These are phyloP conservation scores for Neria commutata DNA, from an alignment of 2,888 invertebrate genomes.

Conservation along the genomic window DNA sequence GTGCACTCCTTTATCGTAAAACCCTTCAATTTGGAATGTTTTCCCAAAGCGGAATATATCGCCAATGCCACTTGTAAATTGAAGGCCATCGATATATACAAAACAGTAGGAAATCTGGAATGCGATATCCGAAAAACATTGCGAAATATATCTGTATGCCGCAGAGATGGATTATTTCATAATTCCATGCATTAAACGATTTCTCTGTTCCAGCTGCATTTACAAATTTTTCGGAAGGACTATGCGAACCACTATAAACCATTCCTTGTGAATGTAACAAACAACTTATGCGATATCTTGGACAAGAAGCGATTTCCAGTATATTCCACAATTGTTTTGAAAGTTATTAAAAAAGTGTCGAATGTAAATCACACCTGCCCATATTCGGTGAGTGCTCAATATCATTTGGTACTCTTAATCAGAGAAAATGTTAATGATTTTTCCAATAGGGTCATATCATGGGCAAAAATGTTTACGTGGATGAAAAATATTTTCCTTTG, in stretches of 20 bases:
- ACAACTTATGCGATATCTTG: slow-evolving; percentile 23
- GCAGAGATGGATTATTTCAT: neutral
- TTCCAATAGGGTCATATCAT: slow-evolving; percentile 5
- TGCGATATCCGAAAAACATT: neutral
- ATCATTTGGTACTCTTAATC: too few species aligned
- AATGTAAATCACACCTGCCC: slow-evolving; percentile 29
- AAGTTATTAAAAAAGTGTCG: slow-evolving; percentile 9
- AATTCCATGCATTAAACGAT: neutral
- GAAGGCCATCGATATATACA: slow-evolving; percentile 11
- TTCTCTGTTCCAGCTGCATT: slow-evolving; percentile 9
- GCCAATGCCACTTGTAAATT: slow-evolving; percentile 1
- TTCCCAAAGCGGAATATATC: neutral
- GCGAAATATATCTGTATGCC: slow-evolving; percentile 12
- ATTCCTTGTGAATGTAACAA: slow-evolving; percentile 16
- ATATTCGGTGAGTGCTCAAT: slow-evolving; percentile 12
- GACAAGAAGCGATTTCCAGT: neutral
- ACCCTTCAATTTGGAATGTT: slow-evolving; percentile 24
- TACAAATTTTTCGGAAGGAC: slow-evolving; percentile 12
- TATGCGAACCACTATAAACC: slow-evolving; percentile 21
- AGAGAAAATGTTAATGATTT: neutral
- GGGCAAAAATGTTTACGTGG: slow-evolving; percentile 10
- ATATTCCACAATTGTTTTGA: slow-evolving; percentile 10
- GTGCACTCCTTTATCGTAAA: too few species aligned
- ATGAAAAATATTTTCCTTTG: slow-evolving; percentile 12
- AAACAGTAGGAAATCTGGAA: neutral